A percentile compares a stretch with the other conserved stretches of the same genome.
Evolutionary conservation across 2,888 invertebrate genomes (phyloP).

Genomic region (Trichacis sp.): DNA sequence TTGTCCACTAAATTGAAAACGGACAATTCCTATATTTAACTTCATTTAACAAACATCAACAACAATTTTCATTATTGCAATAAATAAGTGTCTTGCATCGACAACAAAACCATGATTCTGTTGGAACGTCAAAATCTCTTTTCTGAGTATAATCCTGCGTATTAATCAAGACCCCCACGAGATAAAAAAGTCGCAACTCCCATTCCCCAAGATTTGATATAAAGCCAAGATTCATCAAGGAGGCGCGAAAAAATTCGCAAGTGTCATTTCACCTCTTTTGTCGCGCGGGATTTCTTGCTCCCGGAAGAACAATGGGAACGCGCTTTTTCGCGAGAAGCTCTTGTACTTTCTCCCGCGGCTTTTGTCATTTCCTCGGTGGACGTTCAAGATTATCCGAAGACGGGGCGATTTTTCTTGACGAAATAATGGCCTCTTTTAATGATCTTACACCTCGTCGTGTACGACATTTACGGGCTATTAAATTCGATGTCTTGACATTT

Average conservation of each 20-base stretch:
- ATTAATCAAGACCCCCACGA: too few species aligned
- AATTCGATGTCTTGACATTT: neutral
- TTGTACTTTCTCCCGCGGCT: neutral
- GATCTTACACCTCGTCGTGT: too few species aligned
- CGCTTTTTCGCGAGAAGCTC: neutral
- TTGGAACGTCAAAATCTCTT: too few species aligned
- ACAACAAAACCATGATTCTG: too few species aligned
- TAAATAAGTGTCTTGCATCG: too few species aligned
- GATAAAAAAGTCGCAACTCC: too few species aligned
- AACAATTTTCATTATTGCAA: too few species aligned
- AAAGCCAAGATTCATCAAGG: neutral
- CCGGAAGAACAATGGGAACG: neutral
- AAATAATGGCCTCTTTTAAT: neutral
- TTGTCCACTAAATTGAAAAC: too few species aligned
- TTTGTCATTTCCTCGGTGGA: neutral
- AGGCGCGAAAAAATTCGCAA: conserved; percentile 1
- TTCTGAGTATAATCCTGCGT: too few species aligned
- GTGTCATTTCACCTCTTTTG: neutral
- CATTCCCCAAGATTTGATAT: too few species aligned
- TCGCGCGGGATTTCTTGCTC: neutral
- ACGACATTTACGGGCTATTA: neutral
- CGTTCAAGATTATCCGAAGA: neutral
- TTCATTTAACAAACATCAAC: too few species aligned
- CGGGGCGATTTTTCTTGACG: neutral
- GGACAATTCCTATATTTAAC: too few species aligned